A percentile compares a stretch with the other conserved stretches of the same genome.
Conservation (phyloP, 2,888 invertebrate genomes). For the Noctua janthe region DNA sequence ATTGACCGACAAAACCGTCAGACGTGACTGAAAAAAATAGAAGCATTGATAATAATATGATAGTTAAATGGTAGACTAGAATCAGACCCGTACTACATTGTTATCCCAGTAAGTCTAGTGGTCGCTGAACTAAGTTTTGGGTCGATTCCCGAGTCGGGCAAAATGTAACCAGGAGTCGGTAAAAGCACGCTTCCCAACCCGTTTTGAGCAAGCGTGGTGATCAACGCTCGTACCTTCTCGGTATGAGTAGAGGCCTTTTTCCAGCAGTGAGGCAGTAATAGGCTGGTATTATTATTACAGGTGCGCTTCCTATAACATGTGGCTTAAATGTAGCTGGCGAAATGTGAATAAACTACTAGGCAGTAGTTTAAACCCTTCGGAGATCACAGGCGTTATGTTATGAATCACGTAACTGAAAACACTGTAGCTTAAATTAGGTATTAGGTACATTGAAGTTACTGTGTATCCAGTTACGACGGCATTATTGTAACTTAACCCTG, state of each 20-base stretch:
- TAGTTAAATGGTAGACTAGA: background rate
- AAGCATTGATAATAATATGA: background rate
- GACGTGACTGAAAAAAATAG: slow-evolving; percentile 50
- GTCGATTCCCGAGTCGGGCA: background rate
- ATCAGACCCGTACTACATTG: background rate
- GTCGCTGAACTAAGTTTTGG: background rate
- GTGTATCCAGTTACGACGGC: background rate
- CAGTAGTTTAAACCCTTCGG: no score
- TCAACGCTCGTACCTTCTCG: no score
- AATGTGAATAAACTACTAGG: background rate
- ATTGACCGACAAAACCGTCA: slow-evolving; percentile 59
- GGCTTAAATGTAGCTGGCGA: background rate
- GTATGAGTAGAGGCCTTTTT: no score
- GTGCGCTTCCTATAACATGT: background rate
- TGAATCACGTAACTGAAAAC: background rate
- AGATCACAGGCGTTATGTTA: background rate
- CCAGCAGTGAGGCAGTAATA: no score
- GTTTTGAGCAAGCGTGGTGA: no score
- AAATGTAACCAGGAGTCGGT: background rate
- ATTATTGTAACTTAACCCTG: background rate
- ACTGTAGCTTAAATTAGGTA: background rate
- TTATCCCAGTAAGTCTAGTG: background rate
- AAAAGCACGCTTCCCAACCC: no score
- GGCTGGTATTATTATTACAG: no score
- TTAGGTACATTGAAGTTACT: no score